Conservation (phyloP, 2,797 vertebrate genomes). For the Anguilla anguilla region DNA sequence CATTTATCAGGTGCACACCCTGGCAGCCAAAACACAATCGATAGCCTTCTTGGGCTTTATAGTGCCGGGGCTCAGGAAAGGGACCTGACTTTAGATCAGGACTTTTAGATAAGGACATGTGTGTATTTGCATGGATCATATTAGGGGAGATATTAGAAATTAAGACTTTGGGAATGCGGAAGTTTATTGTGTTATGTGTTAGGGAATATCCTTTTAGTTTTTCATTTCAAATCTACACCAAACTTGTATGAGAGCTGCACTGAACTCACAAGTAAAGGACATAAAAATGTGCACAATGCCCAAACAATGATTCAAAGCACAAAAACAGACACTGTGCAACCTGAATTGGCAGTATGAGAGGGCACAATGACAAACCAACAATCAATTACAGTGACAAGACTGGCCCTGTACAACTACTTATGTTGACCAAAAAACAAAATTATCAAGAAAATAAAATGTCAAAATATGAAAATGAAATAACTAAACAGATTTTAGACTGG, state of each 20-base stretch:
- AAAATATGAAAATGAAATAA: neutral
- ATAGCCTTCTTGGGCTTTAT: neutral
- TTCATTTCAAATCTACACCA: no score
- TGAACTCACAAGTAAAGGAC: no score
- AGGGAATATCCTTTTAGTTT: no score
- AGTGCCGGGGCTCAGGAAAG: neutral
- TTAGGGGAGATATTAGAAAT: neutral
- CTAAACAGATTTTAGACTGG: neutral
- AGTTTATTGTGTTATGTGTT: neutral
- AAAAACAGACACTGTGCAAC: neutral
- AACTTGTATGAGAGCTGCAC: no score
- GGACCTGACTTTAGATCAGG: neutral
- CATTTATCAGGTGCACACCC: slow-evolving; percentile 3
- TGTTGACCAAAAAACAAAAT: neutral
- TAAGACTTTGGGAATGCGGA: neutral
- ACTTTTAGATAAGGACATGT: neutral
- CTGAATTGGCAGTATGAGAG: neutral
- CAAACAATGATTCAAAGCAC: neutral
- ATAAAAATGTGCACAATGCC: neutral
- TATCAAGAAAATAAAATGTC: neutral
- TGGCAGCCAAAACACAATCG: slow-evolving; percentile 17
- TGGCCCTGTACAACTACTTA: neutral
- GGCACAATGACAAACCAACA: neutral
- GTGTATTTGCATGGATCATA: neutral
- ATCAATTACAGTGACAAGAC: neutral